phyloP scores from a whole-genome alignment of 2,797 vertebrate species.

The Erethizon dorsatum region DNA sequence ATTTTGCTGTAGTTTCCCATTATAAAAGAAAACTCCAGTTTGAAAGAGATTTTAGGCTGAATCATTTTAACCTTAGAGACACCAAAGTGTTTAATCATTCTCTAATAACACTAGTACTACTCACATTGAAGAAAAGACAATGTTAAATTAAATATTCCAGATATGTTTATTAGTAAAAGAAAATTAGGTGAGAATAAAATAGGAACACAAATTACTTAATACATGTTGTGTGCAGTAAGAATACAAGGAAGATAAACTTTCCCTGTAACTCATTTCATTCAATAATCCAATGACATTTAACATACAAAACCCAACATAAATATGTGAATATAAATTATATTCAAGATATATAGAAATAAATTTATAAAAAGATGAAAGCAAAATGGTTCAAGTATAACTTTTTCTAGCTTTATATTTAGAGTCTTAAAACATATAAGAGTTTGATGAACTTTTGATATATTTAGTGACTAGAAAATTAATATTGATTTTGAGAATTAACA shows the following conservation, averaged over 20 bases:
- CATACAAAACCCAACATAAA: constrained; percentile 35
- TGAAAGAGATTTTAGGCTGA: constrained; percentile 23
- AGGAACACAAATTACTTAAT: constrained; percentile 3
- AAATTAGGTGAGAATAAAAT: constrained; percentile 11
- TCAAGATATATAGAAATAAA: constrained; percentile 18
- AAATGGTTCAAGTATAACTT: background rate
- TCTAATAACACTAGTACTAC: background rate
- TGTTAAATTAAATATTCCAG: constrained; percentile 26
- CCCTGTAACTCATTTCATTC: background rate
- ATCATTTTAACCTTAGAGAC: constrained; percentile 30
- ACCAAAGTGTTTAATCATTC: background rate
- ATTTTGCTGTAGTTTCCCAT: constrained; percentile 13
- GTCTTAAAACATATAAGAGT: constrained; percentile 29
- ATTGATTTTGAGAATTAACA: constrained; percentile 45
- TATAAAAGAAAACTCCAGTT: constrained; percentile 28
- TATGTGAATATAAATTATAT: background rate
- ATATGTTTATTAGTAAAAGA: background rate
- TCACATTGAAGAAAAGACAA: background rate
- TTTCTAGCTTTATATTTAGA: constrained; percentile 56
- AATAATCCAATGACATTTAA: background rate
- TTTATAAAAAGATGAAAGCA: background rate
- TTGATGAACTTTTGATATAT: constrained; percentile 27
- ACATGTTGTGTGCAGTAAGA: background rate
- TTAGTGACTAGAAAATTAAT: constrained; percentile 60
- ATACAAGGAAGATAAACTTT: constrained; percentile 17